A percentile compares a stretch with the other conserved stretches of the same genome.
These are phyloP conservation scores for Spatulosminthurus flaviceps DNA, from an alignment of 2,888 invertebrate genomes.

Conservation along the genomic window DNA sequence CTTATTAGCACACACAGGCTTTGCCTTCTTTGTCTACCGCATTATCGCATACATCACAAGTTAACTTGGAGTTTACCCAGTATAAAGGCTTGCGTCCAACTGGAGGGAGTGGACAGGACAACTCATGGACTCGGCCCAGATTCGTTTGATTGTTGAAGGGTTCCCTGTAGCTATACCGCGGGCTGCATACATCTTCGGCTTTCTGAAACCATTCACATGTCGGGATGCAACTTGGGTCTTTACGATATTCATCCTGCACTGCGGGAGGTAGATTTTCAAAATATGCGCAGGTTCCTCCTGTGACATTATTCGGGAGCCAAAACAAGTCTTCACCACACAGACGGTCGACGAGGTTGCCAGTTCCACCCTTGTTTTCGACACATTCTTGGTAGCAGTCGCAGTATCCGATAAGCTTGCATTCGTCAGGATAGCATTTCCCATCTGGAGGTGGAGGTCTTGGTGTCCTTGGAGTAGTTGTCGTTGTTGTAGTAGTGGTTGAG, in stretches of 20 bases:
- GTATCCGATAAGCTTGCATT: slow-evolving; percentile 22
- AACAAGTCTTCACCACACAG: slow-evolving; percentile 12
- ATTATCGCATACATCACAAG: neutral
- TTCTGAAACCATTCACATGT: slow-evolving; percentile 27
- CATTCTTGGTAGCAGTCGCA: slow-evolving; percentile 23
- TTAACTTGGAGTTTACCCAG: neutral
- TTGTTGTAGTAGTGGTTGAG: slow-evolving; percentile 19
- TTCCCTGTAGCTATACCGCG: slow-evolving; percentile 7
- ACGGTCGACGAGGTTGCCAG: neutral
- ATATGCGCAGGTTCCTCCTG: slow-evolving; percentile 38
- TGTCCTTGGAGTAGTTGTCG: neutral
- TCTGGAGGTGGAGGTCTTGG: neutral
- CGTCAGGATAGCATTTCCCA: slow-evolving; percentile 2
- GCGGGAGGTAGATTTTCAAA: slow-evolving; percentile 20
- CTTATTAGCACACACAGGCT: too few species aligned
- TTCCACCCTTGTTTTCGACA: neutral
- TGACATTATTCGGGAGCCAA: slow-evolving; percentile 18
- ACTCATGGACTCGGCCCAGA: neutral
- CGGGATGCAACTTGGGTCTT: slow-evolving; percentile 18
- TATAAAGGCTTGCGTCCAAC: neutral
- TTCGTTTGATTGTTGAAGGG: slow-evolving; percentile 5
- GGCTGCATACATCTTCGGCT: slow-evolving; percentile 11
- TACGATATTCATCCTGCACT: slow-evolving; percentile 1
- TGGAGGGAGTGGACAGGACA: slow-evolving; percentile 15
- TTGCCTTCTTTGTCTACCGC: neutral